A percentile compares a stretch with the other conserved stretches of the same genome.
These are phyloP conservation scores for Caenorhabditis doughertyi DNA, from an alignment of 2,888 invertebrate genomes.

Conservation along the genomic window DNA sequence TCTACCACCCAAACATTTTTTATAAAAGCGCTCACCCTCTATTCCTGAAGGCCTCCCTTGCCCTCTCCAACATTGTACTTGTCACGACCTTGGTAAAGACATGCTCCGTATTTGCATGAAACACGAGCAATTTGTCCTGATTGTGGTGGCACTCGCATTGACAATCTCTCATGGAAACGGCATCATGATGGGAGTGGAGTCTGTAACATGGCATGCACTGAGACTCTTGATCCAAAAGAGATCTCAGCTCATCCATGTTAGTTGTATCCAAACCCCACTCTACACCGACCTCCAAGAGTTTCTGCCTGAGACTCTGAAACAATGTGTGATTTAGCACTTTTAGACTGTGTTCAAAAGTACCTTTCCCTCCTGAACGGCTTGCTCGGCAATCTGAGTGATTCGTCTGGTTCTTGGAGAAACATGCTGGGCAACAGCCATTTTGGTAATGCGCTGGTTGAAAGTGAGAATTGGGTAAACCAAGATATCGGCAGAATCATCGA, in stretches of 20 bases:
- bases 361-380: conserved; percentile 62
- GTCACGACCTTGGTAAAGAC: conserved; percentile 34
- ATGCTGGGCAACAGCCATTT: conserved; percentile 40
- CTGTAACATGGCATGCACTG: conserved; percentile 49
- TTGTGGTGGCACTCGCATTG: conserved; percentile 38
- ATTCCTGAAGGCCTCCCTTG: conserved; percentile 4
- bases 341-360: conserved; percentile 12
- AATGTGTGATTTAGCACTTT: background rate
- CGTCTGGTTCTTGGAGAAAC: conserved; percentile 64
- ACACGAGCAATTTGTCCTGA: conserved; percentile 35
- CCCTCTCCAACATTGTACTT: conserved; percentile 6
- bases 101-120: conserved; percentile 30
- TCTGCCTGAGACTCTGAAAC: conserved; percentile 28
- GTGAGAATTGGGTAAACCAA: conserved; percentile 39
- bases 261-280: conserved; percentile 28
- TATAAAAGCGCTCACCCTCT: conserved; percentile 34
- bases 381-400: conserved; percentile 64
- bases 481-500: conserved; percentile 23
- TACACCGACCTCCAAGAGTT: conserved; percentile 24
- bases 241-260: conserved; percentile 20
- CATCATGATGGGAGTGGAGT: conserved; percentile 40
- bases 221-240: conserved; percentile 27
- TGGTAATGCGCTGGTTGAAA: conserved; percentile 8
- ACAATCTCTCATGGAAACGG: conserved; percentile 1
- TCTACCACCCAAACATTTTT: no score